Evolutionary conservation across 2,797 vertebrate genomes (phyloP).

Genomic region (Florisuga fusca): DNA sequence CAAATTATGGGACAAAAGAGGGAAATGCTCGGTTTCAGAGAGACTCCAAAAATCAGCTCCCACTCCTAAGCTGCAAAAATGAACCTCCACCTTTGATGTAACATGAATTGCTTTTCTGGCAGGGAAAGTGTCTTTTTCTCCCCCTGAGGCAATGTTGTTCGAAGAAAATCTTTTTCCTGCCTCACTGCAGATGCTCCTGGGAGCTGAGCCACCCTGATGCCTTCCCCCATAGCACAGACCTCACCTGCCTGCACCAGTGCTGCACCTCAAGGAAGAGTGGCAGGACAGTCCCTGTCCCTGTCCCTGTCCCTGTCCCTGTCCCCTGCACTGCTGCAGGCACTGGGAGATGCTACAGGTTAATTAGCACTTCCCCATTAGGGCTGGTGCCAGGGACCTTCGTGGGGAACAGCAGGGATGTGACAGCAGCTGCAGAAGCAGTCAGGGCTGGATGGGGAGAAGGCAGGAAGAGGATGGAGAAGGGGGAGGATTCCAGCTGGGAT

Average conservation of each 20-base stretch:
- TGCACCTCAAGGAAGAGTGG: rapidly evolving
- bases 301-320: background rate
- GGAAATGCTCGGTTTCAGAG: background rate
- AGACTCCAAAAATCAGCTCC: background rate
- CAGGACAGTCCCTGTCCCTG: background rate
- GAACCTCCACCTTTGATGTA: background rate
- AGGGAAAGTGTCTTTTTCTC: background rate
- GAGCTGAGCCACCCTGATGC: background rate
- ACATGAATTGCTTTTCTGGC: background rate
- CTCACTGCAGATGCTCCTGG: background rate
- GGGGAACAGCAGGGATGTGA: background rate
- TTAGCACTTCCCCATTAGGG: background rate
- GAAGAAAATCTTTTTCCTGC: background rate
- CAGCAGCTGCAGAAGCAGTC: background rate
- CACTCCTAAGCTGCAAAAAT: background rate
- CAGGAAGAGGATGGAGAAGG: background rate
- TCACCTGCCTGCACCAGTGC: background rate
- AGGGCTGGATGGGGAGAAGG: background rate
- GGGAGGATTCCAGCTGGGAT: background rate
- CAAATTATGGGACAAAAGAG: background rate
- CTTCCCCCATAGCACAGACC: rapidly evolving
- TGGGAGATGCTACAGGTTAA: background rate
- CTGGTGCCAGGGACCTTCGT: background rate
- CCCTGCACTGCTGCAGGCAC: rapidly evolving
- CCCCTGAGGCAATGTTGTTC: background rate